Evolutionary conservation across 92 coral and sea anemone species (phyloP), one percentile per base, ranked within the genome.

Genomic region (Bergia sp.): DNA sequence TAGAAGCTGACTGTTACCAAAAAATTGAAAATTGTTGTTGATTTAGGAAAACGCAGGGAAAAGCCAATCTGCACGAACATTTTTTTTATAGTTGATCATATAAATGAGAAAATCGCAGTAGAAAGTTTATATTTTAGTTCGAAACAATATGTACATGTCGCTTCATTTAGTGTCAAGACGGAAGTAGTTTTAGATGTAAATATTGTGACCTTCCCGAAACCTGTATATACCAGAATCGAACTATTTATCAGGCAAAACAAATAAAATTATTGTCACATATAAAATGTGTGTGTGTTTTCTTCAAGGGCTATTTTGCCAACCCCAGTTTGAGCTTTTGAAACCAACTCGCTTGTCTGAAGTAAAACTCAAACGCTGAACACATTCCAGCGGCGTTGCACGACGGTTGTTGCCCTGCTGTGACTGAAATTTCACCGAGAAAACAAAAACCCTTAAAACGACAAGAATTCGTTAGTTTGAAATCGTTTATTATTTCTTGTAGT

Each of bases 201-300:
- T 80, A 80, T 74, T 38, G 7, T 53, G 45, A 55, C 36, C 42
- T 57, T 37, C 29, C 49, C 50, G n/a, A 37, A 4, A 80, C 71
- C 36, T 80, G 85, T 80, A 80, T 73, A 80, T 37, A 80, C 18
- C 57, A 80, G 72, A 76, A 23, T 47, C 37, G 38, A 78, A 50
- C 36, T 80, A 80, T 80, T 80, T 57, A 80, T 57, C 47, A 36
- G 36, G 10, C 36, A 57, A 29, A 57, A 80, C 23, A 57, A 80
- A 80, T 78, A 50, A 47, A 45, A 45, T 78, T 43, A 78, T 78
- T 78, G 58, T 50, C 37, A 78, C 53, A n/a, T 72, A 71, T 71
- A 37, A 36, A 29, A 29, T 72, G 2, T 72, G 76, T 29, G 12
- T 36, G 41, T 72, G 37, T n/a, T 7, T 37, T 71, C 76, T 71